Percentiles rank a stretch among this genome's conserved stretches.
Conservation (phyloP, 2,113 vertebrate species). For the Cyprinodon brontotheroides region DNA sequence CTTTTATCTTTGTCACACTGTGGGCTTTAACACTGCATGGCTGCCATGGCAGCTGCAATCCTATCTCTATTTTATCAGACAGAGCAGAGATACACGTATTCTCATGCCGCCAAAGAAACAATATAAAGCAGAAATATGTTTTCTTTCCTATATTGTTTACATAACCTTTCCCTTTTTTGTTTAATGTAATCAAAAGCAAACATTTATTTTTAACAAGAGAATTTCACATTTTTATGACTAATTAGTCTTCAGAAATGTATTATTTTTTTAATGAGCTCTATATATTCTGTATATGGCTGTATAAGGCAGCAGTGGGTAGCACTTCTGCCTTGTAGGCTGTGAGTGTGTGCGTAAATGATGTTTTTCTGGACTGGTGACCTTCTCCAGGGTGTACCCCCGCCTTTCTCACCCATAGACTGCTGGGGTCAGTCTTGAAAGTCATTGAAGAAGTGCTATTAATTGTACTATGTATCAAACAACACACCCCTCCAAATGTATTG, state of each 20-base stretch:
- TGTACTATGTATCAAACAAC: neutral
- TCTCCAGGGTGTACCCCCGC: too few relatives aligned
- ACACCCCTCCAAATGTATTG: neutral
- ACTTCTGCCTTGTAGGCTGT: too few relatives aligned
- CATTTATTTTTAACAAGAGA: neutral
- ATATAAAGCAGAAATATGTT: neutral
- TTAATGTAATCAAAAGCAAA: neutral
- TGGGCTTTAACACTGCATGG: conserved; percentile 19
- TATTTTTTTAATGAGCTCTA: neutral
- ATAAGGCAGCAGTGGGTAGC: too few relatives aligned
- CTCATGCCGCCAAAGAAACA: neutral
- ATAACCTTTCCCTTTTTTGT: neutral
- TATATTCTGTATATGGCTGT: too few relatives aligned
- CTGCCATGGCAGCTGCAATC: conserved; percentile 42
- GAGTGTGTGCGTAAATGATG: too few relatives aligned
- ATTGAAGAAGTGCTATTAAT: neutral
- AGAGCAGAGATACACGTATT: neutral
- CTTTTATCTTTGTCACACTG: conserved; percentile 62
- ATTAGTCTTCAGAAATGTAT: neutral
- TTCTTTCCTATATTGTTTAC: neutral
- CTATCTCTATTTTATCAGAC: conserved; percentile 17
- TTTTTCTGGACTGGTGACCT: too few relatives aligned
- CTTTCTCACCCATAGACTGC: too few relatives aligned
- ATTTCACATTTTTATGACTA: neutral
- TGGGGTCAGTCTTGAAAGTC: neutral